These are phyloP conservation scores for Numenius phaeopus DNA, from an alignment of 2,797 vertebrate genomes.

Conservation along the genomic window DNA sequence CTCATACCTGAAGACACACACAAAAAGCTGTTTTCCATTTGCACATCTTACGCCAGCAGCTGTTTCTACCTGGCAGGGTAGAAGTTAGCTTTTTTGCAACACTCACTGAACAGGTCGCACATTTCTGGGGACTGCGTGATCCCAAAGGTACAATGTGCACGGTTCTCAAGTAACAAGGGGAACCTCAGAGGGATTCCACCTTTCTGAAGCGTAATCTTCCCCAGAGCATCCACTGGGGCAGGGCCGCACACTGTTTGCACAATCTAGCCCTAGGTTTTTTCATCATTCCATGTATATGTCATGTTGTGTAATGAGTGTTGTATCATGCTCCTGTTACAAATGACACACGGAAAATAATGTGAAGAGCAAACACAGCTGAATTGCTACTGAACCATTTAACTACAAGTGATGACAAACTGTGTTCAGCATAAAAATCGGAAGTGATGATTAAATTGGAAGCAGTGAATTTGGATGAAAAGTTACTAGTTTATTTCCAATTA, in stretches of 20 bases:
- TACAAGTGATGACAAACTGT: background rate
- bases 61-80: background rate
- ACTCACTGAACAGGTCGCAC: background rate
- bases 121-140: background rate
- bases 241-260: background rate
- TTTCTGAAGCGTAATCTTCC: background rate
- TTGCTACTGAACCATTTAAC: background rate
- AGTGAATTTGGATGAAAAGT: background rate
- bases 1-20: accelerated
- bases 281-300: background rate
- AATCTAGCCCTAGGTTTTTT: background rate
- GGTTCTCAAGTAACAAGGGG: background rate
- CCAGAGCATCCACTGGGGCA: background rate
- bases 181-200: background rate
- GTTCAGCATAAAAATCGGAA: background rate
- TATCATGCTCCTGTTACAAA: background rate
- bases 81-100: background rate
- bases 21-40: background rate
- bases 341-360: background rate
- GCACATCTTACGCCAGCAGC: background rate
- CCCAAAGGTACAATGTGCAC: background rate
- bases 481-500: background rate
- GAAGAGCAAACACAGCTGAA: background rate
- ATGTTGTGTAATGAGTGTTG: background rate
- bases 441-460: background rate